Evolutionary conservation across 2,113 vertebrate genomes (phyloP).

Genomic region (Lanius collurio): DNA sequence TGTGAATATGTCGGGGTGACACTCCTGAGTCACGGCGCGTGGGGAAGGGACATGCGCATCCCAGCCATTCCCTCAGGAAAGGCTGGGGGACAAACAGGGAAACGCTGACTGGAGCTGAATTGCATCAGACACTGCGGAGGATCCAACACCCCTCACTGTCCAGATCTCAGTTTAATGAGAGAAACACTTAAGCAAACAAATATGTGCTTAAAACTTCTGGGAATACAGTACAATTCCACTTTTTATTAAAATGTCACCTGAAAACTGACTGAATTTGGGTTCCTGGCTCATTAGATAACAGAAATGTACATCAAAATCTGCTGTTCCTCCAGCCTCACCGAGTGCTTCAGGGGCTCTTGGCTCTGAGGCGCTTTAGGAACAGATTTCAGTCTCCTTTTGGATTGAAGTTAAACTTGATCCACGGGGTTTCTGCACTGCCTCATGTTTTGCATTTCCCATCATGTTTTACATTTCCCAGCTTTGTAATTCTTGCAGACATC

Average conservation of each 20-base stretch:
- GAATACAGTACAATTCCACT: not conserved
- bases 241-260: not conserved
- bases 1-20: constrained; percentile 39
- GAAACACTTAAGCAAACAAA: not conserved
- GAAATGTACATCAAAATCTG: not conserved
- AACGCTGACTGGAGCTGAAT: not conserved
- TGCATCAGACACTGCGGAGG: not conserved
- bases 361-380: not conserved
- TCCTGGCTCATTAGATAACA: not conserved
- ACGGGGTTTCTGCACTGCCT: not conserved
- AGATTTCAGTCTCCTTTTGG: not conserved
- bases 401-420: not conserved
- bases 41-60: not conserved
- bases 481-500: not conserved
- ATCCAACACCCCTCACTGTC: not conserved
- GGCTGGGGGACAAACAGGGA: not conserved
- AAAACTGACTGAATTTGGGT: not conserved
- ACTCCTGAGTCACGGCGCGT: not conserved
- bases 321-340: not conserved
- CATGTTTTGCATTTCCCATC: not conserved
- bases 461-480: not conserved
- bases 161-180: not conserved
- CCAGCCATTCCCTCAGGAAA: not conserved
- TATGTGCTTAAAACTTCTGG: not conserved
- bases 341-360: not conserved